Conservation (phyloP, 1,140 invertebrate genomes). For the Danaus melanippus region DNA sequence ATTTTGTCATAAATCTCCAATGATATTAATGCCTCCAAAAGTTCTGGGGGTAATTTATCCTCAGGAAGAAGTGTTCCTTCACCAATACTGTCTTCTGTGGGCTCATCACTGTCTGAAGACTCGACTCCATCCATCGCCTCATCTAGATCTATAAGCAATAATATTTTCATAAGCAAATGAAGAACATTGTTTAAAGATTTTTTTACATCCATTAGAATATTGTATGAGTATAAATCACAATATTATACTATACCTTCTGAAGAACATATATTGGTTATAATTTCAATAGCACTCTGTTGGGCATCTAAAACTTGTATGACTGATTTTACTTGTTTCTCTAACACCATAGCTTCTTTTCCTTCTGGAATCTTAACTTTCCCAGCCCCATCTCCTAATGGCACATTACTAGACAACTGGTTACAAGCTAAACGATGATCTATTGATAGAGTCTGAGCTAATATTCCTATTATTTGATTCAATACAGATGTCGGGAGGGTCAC, state of each 20-base stretch:
- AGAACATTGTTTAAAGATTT: conserved; percentile 7
- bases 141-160: conserved; percentile 53
- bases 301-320: conserved; percentile 72
- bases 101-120: conserved; percentile 60
- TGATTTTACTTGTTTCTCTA: conserved; percentile 65
- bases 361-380: conserved; percentile 37
- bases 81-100: conserved; percentile 25
- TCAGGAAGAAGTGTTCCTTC: conserved; percentile 43
- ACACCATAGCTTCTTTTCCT: conserved; percentile 43
- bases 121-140: conserved; percentile 69
- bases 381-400: conserved; percentile 49
- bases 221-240: neutral
- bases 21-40: conserved; percentile 71
- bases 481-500: conserved; percentile 44
- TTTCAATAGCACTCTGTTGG: conserved; percentile 79
- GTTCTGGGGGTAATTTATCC: conserved; percentile 63
- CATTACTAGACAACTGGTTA: conserved; percentile 66
- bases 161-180: neutral
- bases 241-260: conserved; percentile 68
- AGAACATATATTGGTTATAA: conserved; percentile 80
- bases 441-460: conserved; percentile 65
- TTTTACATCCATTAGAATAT: neutral
- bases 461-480: conserved; percentile 56
- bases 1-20: conserved; percentile 73
- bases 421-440: conserved; percentile 56